These are phyloP conservation scores for Calameuta idolon DNA, from an alignment of 2,888 invertebrate species.

Conservation along the genomic window DNA sequence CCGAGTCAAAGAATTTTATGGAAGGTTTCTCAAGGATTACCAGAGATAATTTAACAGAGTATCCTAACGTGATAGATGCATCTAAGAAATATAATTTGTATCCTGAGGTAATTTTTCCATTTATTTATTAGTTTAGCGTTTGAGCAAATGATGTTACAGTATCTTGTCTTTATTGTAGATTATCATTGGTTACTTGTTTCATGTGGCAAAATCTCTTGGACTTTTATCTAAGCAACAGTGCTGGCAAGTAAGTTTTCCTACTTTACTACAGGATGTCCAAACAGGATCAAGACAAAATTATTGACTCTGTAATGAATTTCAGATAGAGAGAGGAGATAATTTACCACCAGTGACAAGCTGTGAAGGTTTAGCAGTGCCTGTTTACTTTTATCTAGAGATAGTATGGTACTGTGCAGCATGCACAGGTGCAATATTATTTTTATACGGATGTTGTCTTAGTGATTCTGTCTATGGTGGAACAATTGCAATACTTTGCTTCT, in stretches of 20 bases:
- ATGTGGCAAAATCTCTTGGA: slow-evolving; percentile 64
- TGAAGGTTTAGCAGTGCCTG: slow-evolving; percentile 83
- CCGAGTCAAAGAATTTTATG: slow-evolving; percentile 74
- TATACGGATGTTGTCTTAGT: slow-evolving; percentile 77
- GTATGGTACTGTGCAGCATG: slow-evolving; percentile 82
- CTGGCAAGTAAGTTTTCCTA: slow-evolving; percentile 63
- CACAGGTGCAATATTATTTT: slow-evolving; percentile 77
- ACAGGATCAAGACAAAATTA: neutral
- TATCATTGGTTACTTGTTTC: slow-evolving; percentile 69
- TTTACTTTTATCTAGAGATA: slow-evolving; percentile 84
- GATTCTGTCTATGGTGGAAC: slow-evolving; percentile 80
- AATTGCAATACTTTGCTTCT: slow-evolving; percentile 78
- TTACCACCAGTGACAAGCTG: slow-evolving; percentile 78
- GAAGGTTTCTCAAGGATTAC: slow-evolving; percentile 75
- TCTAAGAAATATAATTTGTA: slow-evolving; percentile 85
- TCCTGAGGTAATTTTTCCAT: slow-evolving; percentile 77
- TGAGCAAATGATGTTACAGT: neutral
- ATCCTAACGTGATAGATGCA: slow-evolving; percentile 84
- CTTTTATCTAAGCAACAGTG: slow-evolving; percentile 52
- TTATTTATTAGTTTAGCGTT: slow-evolving; percentile 19
- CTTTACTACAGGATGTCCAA: neutral
- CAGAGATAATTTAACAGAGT: slow-evolving; percentile 83
- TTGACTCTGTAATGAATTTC: slow-evolving; percentile 44
- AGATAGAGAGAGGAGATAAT: slow-evolving; percentile 74
- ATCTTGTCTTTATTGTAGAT: slow-evolving; percentile 47